phyloP scores from a whole-genome alignment of 2,888 invertebrate genomes.

The Helobdella robusta region DNA sequence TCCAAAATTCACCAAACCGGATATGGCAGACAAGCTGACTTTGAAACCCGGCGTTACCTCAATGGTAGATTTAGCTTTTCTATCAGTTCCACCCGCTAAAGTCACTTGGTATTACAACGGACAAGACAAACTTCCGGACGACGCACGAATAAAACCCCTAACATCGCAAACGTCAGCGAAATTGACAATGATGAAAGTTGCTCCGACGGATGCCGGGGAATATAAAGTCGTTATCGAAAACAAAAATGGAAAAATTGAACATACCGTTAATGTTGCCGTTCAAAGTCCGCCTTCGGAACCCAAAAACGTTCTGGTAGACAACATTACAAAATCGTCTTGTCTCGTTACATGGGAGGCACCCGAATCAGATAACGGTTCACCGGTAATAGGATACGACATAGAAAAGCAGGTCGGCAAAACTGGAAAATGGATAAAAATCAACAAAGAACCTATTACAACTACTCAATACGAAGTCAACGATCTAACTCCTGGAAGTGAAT shows the following conservation, averaged over 20 bases:
- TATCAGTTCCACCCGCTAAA: conserved; percentile 35
- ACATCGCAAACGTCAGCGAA: conserved; percentile 36
- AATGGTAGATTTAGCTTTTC: conserved; percentile 36
- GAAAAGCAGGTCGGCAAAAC: conserved; percentile 41
- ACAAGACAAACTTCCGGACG: conserved; percentile 29
- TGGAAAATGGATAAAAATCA: conserved; percentile 86
- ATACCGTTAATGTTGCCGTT: conserved; percentile 35
- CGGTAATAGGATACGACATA: conserved; percentile 44
- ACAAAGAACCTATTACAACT: conserved; percentile 65
- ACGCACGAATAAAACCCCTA: conserved; percentile 30
- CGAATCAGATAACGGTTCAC: conserved; percentile 47
- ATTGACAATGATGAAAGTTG: conserved; percentile 34
- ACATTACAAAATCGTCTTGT: conserved; percentile 43
- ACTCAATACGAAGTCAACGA: conserved; percentile 40
- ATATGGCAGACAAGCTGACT: conserved; percentile 32
- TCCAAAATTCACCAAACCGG: conserved; percentile 32
- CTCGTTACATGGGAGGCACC: conserved; percentile 47
- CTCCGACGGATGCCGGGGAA: conserved; percentile 33
- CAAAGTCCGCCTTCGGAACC: conserved; percentile 51
- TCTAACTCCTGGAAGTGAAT: conserved; percentile 37
- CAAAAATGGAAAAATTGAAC: conserved; percentile 32
- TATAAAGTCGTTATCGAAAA: conserved; percentile 37
- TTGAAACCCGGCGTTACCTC: conserved; percentile 35
- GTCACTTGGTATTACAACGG: conserved; percentile 37
- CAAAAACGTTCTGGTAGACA: conserved; percentile 36